Conservation (phyloP, 2,797 vertebrate species). For the Gymnocypris eckloni region DNA sequence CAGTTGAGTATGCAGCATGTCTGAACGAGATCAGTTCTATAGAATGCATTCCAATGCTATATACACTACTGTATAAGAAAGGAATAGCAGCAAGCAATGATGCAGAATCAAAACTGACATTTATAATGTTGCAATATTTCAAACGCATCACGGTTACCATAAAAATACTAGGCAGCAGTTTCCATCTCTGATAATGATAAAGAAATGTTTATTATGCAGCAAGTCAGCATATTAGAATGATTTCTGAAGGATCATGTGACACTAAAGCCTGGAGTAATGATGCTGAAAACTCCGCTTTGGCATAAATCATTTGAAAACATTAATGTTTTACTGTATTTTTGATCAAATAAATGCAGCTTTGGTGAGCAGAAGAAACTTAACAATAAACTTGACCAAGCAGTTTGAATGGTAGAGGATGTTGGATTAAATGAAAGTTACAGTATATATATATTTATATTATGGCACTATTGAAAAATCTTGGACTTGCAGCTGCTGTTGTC, state of each 20-base stretch:
- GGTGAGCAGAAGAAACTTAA: neutral
- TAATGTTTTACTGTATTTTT: neutral
- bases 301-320: neutral
- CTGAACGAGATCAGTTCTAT: slow-evolving; percentile 12
- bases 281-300: neutral
- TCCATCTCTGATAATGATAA: neutral
- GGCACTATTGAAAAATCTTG: neutral
- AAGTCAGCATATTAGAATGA: neutral
- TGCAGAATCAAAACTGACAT: neutral
- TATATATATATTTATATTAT: neutral
- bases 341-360: neutral
- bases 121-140: neutral
- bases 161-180: neutral
- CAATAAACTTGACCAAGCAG: neutral
- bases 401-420: neutral
- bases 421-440: neutral
- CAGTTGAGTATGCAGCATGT: slow-evolving; percentile 33
- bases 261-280: neutral
- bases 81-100: neutral
- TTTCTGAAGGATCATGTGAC: neutral
- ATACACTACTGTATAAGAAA: neutral
- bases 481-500: neutral
- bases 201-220: neutral
- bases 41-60: neutral
- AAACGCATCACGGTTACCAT: neutral